Percentiles rank a stretch among this genome's conserved stretches.
These are phyloP conservation scores for Dicrostonyx torquatus DNA, from an alignment of 2,797 vertebrate genomes.

Conservation along the genomic window DNA sequence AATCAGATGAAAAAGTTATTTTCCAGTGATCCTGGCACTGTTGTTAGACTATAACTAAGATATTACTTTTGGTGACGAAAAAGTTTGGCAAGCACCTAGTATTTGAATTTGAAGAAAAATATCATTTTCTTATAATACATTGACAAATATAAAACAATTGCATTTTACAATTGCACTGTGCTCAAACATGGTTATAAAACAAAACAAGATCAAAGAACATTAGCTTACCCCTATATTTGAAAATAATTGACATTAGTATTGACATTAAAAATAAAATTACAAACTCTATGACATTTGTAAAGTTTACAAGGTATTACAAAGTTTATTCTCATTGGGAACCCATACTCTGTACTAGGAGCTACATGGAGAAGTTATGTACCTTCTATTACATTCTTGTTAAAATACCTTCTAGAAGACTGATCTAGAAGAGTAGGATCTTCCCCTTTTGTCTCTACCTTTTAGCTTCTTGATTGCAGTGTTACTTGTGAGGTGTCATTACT, in stretches of 20 bases:
- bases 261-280: slow-evolving; percentile 23
- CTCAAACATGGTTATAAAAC: background rate
- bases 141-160: background rate
- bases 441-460: background rate
- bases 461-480: background rate
- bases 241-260: slow-evolving; percentile 12
- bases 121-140: slow-evolving; percentile 40
- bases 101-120: slow-evolving; percentile 54
- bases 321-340: background rate
- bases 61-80: slow-evolving; percentile 42
- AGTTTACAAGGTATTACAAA: background rate
- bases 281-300: slow-evolving; percentile 22
- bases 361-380: slow-evolving; percentile 2
- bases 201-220: slow-evolving; percentile 19
- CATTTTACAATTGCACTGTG: background rate
- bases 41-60: slow-evolving; percentile 41
- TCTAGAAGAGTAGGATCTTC: background rate
- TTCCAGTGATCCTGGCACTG: slow-evolving; percentile 49
- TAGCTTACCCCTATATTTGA: slow-evolving; percentile 13
- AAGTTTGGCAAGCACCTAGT: slow-evolving; percentile 19
- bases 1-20: slow-evolving; percentile 50
- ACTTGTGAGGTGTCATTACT: background rate
- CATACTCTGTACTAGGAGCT: background rate
- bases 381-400: background rate
- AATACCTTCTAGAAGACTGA: background rate